A percentile compares a stretch with the other conserved stretches of the same genome.
These are phyloP conservation scores for Tragelaphus imberbis DNA, from an alignment of 2,113 vertebrate species.

Conservation along the genomic window DNA sequence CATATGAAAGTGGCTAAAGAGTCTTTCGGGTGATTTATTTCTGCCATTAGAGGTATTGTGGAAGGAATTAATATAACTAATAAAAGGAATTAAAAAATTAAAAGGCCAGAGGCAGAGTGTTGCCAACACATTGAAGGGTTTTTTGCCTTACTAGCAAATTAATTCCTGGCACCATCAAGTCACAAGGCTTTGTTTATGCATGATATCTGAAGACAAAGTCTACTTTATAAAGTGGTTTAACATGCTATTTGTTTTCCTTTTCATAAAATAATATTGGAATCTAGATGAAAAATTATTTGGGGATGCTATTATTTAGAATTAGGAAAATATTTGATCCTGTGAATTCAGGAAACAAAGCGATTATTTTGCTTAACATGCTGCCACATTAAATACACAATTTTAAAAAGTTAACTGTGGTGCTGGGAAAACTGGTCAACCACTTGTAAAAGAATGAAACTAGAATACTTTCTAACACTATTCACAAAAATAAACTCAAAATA, in stretches of 20 bases:
- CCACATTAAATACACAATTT: not conserved
- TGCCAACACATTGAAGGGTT: not conserved
- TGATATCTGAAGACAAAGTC: not conserved
- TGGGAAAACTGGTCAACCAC: no score
- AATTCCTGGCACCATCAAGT: not conserved
- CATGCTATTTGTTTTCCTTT: not conserved
- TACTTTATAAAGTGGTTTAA: not conserved
- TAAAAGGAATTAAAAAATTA: not conserved
- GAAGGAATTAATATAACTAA: not conserved
- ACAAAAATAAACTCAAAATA: no score
- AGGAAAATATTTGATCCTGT: not conserved
- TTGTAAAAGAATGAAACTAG: no score
- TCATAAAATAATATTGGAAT: not conserved
- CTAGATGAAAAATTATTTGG: not conserved
- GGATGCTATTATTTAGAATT: not conserved
- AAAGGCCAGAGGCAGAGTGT: not conserved
- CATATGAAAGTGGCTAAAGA: not conserved
- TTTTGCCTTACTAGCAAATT: not conserved
- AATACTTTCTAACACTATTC: no score
- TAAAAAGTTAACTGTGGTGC: not conserved
- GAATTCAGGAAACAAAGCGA: not conserved
- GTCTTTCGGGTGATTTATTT: not conserved
- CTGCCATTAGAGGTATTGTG: not conserved
- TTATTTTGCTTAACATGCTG: not conserved
- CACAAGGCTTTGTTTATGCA: not conserved